Evolutionary conservation across 1,140 invertebrate genomes (phyloP).

Genomic region (Bombus haemorrhoidalis): DNA sequence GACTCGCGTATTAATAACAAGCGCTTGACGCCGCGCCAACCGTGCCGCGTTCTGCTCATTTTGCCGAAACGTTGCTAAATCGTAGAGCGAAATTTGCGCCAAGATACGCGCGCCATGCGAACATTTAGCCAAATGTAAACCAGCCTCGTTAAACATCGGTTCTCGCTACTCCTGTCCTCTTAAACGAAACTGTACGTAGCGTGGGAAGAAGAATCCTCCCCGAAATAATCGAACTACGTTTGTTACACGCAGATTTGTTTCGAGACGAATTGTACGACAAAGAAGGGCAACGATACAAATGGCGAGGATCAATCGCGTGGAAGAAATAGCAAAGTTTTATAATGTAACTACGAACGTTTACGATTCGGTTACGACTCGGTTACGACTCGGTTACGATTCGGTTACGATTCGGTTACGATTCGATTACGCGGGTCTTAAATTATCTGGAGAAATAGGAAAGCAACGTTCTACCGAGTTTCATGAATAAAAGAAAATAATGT

Average conservation of each 20-base stretch:
- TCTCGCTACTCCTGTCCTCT: no score
- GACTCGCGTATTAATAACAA: slow-evolving; percentile 75
- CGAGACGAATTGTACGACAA: no score
- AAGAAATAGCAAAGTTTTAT: neutral
- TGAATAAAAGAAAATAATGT: slow-evolving; percentile 33
- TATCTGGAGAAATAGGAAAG: neutral
- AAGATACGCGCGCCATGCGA: neutral
- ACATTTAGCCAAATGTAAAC: slow-evolving; percentile 5
- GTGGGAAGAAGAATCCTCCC: neutral
- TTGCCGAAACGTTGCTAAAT: neutral
- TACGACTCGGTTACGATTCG: neutral
- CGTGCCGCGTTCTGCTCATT: slow-evolving; percentile 10
- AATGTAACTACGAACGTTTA: no score
- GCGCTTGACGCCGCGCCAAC: slow-evolving; percentile 71
- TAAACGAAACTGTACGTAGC: neutral
- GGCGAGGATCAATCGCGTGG: no score
- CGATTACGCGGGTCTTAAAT: neutral
- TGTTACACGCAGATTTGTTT: neutral
- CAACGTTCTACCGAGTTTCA: neutral
- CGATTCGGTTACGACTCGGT: no score
- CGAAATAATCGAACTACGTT: neutral
- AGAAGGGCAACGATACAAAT: accelerated
- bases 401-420: no score
- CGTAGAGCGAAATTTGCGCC: neutral
- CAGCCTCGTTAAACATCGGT: slow-evolving; percentile 1